These are phyloP conservation scores for Umimayanthus kanabou DNA, from an alignment of 92 coral and sea anemone species.

Conservation along the genomic window DNA sequence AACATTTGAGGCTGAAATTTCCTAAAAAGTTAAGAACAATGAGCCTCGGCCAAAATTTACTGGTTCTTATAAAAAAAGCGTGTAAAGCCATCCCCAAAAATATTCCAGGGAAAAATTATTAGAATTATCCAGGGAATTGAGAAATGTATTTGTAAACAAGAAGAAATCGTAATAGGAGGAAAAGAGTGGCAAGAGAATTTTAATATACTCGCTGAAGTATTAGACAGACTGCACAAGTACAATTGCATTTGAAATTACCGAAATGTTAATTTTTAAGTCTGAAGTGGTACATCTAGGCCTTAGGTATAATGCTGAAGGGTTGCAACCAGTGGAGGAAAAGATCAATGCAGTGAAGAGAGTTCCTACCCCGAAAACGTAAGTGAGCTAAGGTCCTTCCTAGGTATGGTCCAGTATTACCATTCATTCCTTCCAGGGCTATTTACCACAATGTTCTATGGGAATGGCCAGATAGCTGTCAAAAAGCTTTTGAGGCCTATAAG, in stretches of 20 bases:
- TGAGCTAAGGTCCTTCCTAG: constrained; percentile 60
- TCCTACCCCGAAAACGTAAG: constrained; percentile 49
- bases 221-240: constrained; percentile 25
- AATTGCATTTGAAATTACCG: constrained; percentile 7
- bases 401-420: constrained; percentile 56
- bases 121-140: constrained; percentile 40
- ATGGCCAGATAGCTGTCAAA: constrained; percentile 35
- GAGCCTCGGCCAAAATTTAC: too few species aligned
- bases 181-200: constrained; percentile 30
- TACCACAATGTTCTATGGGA: constrained; percentile 18
- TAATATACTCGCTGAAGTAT: constrained; percentile 29
- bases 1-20: too few species aligned
- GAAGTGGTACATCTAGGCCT: constrained; percentile 63
- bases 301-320: constrained; percentile 49
- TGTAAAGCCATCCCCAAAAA: constrained; percentile 47
- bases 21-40: too few species aligned
- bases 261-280: constrained; percentile 49
- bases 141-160: constrained; percentile 42
- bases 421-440: constrained; percentile 48
- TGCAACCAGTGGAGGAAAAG: constrained; percentile 66
- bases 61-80: too few species aligned
- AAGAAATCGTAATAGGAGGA: constrained; percentile 34
- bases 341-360: constrained; percentile 52
- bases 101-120: constrained; percentile 47
- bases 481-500: background rate